Percentiles rank a stretch among this genome's conserved stretches.
These are phyloP conservation scores for Gorsachius goisagi DNA, from an alignment of 2,113 vertebrate species.

Conservation along the genomic window DNA sequence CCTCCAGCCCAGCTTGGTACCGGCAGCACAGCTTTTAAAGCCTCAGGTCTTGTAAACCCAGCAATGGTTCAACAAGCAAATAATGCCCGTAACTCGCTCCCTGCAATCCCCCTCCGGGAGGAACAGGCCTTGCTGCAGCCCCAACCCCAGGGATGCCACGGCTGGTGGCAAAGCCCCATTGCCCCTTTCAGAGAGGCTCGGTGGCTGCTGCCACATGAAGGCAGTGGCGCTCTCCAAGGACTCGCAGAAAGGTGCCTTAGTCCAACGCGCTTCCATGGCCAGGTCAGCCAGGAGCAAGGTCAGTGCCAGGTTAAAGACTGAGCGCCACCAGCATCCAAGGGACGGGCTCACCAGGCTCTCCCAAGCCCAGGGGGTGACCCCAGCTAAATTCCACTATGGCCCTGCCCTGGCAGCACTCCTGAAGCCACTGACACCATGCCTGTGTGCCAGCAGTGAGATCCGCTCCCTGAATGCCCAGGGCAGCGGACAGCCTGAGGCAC, in stretches of 20 bases:
- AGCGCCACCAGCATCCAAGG: background rate
- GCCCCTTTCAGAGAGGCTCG: background rate
- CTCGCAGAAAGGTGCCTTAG: background rate
- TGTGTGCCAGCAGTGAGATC: background rate
- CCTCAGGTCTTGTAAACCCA: background rate
- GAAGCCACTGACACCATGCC: background rate
- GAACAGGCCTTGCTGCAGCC: background rate
- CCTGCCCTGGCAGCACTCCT: background rate
- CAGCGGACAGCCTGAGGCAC: rapidly evolving
- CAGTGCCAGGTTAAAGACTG: background rate
- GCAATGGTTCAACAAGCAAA: background rate
- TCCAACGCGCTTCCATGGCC: rapidly evolving
- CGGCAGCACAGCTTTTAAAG: background rate
- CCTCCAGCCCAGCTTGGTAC: background rate
- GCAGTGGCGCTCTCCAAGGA: background rate
- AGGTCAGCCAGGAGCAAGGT: background rate
- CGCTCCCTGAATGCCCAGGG: rapidly evolving
- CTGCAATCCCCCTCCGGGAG: rapidly evolving
- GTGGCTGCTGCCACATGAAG: background rate
- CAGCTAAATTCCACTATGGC: background rate
- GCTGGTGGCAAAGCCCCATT: background rate
- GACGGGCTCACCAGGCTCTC: background rate
- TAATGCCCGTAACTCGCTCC: rapidly evolving
- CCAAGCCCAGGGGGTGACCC: background rate
- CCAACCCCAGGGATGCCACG: background rate